Evolutionary conservation across 1,140 invertebrate genomes (phyloP).

Genomic region (Stratiolaelaps scimitus): DNA sequence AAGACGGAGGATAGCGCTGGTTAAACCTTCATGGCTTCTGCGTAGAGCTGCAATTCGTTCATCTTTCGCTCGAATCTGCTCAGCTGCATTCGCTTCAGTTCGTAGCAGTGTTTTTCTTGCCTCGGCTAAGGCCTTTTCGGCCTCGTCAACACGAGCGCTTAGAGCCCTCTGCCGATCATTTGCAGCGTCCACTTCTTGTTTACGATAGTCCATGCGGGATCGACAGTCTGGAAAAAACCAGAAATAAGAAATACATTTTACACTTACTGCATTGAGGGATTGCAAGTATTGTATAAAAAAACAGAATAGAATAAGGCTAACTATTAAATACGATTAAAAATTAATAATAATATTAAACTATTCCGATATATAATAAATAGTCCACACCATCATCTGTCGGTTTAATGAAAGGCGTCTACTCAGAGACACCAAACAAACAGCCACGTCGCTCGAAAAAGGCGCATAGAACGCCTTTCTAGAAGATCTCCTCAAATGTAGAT

Average conservation of each 20-base stretch:
- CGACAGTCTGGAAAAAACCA: not conserved
- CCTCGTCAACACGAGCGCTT: not conserved
- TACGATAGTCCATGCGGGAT: not conserved
- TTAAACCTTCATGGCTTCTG: constrained; percentile 1
- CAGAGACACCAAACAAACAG: no score
- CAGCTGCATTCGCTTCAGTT: not conserved
- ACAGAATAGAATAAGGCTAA: no score
- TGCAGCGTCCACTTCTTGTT: constrained; percentile 15
- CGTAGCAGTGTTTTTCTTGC: not conserved
- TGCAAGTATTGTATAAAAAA: no score
- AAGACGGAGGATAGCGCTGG: not conserved
- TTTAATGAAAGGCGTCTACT: no score
- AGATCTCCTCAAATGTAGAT: no score
- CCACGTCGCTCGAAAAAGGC: no score
- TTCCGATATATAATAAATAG: no score
- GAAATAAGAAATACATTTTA: not conserved
- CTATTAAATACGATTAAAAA: no score
- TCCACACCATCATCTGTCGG: no score
- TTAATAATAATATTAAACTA: no score
- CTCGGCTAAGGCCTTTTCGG: not conserved
- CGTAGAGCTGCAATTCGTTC: constrained; percentile 7
- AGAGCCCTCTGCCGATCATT: not conserved
- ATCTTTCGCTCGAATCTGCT: constrained; percentile 24
- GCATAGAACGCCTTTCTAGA: no score
- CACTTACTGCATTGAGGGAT: not conserved